Conservation (phyloP, 2,113 vertebrate species). For the Myotis brandtii region DNA sequence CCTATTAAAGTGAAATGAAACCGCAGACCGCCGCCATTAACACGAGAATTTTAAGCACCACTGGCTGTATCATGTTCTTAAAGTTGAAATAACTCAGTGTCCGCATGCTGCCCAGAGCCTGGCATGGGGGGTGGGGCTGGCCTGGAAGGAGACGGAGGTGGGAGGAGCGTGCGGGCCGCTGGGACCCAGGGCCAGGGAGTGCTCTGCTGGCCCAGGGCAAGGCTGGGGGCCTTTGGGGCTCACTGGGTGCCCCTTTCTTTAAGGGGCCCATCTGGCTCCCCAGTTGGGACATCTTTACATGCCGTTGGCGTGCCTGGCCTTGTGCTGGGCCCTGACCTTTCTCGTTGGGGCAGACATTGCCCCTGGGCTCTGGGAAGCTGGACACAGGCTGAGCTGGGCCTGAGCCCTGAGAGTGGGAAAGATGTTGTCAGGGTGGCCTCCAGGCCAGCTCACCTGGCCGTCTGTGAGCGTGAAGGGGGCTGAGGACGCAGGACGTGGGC, state of each 20-base stretch:
- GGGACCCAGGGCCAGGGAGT: neutral
- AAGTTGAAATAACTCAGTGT: conserved; percentile 51
- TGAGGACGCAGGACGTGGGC: rapidly evolving
- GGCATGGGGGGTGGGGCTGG: neutral
- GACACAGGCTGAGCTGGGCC: neutral
- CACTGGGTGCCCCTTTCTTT: neutral
- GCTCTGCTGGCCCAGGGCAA: too few species aligned
- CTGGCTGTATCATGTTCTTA: conserved; percentile 71
- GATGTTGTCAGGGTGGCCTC: neutral
- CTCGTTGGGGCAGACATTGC: too few species aligned
- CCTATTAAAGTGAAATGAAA: conserved; percentile 75
- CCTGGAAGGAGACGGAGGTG: neutral
- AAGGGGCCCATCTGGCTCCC: too few species aligned
- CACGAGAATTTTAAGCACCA: conserved; percentile 77
- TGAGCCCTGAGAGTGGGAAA: neutral
- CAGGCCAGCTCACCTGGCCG: neutral
- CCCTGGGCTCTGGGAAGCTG: neutral
- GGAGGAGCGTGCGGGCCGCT: too few species aligned
- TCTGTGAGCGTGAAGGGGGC: neutral
- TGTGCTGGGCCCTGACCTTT: neutral
- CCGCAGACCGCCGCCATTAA: conserved; percentile 69
- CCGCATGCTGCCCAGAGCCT: neutral
- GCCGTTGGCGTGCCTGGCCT: too few species aligned
- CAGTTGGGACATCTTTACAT: neutral
- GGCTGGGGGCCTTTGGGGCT: neutral